These are phyloP conservation scores for Threskiornis aethiopicus DNA, from an alignment of 2,797 vertebrate genomes.

Conservation along the genomic window DNA sequence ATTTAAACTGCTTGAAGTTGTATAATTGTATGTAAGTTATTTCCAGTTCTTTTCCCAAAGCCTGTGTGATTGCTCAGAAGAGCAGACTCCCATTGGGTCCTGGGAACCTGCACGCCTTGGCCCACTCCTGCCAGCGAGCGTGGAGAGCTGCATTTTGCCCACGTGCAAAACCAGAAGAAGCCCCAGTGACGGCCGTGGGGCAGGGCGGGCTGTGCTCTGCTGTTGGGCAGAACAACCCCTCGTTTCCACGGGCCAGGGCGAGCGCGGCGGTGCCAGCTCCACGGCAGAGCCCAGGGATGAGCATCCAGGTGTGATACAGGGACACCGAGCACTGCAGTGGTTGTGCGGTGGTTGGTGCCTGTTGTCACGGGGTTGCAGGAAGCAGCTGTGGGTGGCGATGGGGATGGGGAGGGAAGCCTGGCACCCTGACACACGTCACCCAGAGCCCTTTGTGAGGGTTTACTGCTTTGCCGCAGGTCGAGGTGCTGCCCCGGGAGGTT, in stretches of 20 bases:
- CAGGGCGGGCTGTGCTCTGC: background rate
- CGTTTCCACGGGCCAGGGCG: rapidly evolving
- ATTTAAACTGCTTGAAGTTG: background rate
- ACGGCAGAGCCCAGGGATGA: background rate
- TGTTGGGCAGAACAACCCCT: background rate
- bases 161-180: background rate
- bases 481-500: background rate
- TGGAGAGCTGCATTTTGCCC: background rate
- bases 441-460: too few species aligned
- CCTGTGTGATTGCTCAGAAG: background rate
- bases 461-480: rapidly evolving
- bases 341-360: background rate
- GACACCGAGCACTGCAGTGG: too few species aligned
- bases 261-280: rapidly evolving
- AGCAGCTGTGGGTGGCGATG: background rate
- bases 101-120: rapidly evolving
- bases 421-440: background rate
- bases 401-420: background rate
- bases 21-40: too few species aligned
- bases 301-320: too few species aligned
- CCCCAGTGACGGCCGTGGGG: background rate
- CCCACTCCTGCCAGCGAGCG: background rate
- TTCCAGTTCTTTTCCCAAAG: background rate
- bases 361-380: background rate
- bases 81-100: too few species aligned